phyloP scores from a whole-genome alignment of 2,888 invertebrate genomes.

The Cephus nigrinus region DNA sequence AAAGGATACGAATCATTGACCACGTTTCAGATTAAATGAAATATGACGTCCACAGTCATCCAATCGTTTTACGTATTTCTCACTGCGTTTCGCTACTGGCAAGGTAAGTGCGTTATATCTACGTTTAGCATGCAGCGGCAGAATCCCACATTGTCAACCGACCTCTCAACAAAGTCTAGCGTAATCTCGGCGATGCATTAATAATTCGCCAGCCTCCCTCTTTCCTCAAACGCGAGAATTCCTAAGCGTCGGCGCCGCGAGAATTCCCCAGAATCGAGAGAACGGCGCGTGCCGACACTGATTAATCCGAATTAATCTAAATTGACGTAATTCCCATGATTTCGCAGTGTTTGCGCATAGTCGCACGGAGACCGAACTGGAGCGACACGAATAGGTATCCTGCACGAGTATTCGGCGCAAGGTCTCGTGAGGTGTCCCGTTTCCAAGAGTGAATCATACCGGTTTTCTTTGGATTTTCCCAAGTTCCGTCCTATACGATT shows the following conservation, averaged over 20 bases:
- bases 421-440: background rate
- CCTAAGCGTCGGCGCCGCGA: background rate
- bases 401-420: background rate
- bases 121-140: background rate
- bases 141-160: background rate
- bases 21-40: background rate
- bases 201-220: background rate
- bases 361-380: slow-evolving; percentile 25
- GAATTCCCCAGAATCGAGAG: background rate
- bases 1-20: slow-evolving; percentile 14
- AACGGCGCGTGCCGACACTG: slow-evolving; percentile 21
- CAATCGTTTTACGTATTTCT: background rate
- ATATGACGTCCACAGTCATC: background rate
- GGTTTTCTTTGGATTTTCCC: background rate
- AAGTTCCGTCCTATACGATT: background rate
- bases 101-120: background rate
- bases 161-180: background rate
- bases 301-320: slow-evolving; percentile 39
- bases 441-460: background rate
- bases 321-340: slow-evolving; percentile 41
- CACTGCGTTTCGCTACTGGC: background rate
- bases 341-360: slow-evolving; percentile 17
- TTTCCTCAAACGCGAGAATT: background rate
- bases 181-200: background rate
- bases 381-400: slow-evolving; percentile 19